phyloP scores from a whole-genome alignment of 2,797 vertebrate genomes.

The Megalops cyprinoides region DNA sequence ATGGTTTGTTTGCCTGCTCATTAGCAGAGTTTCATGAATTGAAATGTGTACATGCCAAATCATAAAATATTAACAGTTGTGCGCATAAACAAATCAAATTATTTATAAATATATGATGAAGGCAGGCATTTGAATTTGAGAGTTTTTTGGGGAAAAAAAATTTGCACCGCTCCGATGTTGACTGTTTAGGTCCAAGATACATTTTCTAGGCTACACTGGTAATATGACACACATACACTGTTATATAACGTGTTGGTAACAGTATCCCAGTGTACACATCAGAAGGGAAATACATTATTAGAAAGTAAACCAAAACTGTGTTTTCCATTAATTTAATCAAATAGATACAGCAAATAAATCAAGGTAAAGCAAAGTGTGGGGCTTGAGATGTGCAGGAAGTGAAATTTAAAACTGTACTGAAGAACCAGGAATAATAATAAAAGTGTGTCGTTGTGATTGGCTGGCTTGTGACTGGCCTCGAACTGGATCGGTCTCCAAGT shows the following conservation, averaged over 20 bases:
- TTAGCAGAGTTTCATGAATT: not conserved
- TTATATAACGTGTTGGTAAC: not conserved
- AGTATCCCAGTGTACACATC: too few relatives aligned
- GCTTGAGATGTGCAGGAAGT: too few relatives aligned
- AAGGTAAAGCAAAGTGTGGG: too few relatives aligned
- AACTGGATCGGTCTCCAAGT: not conserved
- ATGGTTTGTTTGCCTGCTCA: not conserved
- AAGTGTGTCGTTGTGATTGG: not conserved
- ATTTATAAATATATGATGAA: conserved; percentile 5
- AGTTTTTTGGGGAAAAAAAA: not conserved
- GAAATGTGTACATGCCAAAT: not conserved
- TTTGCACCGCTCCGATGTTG: not conserved
- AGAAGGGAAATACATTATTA: too few relatives aligned
- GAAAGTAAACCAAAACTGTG: not conserved
- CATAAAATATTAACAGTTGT: conserved; percentile 5
- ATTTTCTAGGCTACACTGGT: not conserved
- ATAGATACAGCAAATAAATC: not conserved
- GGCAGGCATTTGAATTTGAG: not conserved
- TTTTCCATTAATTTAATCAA: not conserved
- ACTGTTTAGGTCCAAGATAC: too few relatives aligned
- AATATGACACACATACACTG: not conserved
- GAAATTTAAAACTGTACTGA: too few relatives aligned
- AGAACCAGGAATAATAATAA: too few relatives aligned
- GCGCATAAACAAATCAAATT: not conserved
- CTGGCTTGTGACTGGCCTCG: not conserved